Conservation (phyloP, 2,113 vertebrate genomes). For the Tachuris rubrigastra region DNA sequence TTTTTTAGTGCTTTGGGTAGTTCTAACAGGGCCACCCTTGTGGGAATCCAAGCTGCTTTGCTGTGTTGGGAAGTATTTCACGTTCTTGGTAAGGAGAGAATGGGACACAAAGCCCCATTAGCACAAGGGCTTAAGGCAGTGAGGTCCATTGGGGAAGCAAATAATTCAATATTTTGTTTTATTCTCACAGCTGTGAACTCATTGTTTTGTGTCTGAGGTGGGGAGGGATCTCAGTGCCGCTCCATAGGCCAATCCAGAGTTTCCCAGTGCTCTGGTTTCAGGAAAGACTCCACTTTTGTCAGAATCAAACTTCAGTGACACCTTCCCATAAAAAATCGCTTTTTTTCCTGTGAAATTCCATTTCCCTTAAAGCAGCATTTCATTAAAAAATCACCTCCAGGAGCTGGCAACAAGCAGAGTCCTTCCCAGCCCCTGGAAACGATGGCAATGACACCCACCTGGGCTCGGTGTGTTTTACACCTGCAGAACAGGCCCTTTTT, state of each 20-base stretch:
- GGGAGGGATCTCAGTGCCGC: neutral
- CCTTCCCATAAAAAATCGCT: neutral
- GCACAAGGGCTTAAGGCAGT: neutral
- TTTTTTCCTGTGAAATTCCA: neutral
- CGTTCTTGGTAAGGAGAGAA: neutral
- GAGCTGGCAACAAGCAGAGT: neutral
- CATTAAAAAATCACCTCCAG: neutral
- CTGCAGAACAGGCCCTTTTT: rapidly evolving
- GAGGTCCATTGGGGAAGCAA: neutral
- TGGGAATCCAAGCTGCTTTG: neutral
- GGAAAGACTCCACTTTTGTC: neutral
- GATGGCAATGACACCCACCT: too few species aligned
- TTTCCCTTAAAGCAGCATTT: neutral
- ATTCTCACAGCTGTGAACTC: neutral
- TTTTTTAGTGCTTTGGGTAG: neutral
- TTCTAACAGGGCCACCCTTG: neutral
- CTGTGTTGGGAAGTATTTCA: neutral
- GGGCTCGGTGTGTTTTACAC: neutral
- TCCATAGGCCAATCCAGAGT: neutral
- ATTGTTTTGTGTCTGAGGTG: rapidly evolving
- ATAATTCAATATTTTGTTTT: neutral
- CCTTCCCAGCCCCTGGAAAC: neutral
- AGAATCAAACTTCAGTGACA: neutral
- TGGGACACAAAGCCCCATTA: neutral
- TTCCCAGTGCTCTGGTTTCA: neutral